Evolutionary conservation across 2,797 vertebrate genomes (phyloP).

Genomic region (Odontamblyopus lacepedii): DNA sequence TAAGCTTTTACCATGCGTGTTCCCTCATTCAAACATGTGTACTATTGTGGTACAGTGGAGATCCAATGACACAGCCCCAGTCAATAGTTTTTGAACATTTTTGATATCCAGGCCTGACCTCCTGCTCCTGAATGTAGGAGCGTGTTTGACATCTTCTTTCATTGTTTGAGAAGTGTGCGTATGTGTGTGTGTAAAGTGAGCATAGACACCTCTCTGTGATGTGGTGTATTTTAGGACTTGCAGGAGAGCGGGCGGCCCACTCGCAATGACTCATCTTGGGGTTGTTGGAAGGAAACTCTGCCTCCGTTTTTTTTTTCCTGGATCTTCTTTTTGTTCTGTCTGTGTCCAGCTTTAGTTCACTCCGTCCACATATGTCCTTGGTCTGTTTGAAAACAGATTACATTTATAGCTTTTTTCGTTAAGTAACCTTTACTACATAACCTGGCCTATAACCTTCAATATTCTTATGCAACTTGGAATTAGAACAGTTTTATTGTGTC

Average conservation of each 20-base stretch:
- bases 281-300: slow-evolving; percentile 71
- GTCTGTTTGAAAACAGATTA: slow-evolving; percentile 3
- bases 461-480: neutral
- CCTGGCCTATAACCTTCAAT: neutral
- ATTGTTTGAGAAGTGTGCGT: slow-evolving; percentile 36
- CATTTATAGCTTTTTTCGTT: neutral
- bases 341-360: slow-evolving; percentile 27
- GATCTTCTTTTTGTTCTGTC: slow-evolving; percentile 51
- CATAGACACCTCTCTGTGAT: slow-evolving; percentile 45
- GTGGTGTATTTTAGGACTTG: slow-evolving; percentile 69
- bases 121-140: slow-evolving; percentile 13
- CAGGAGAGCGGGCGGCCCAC: slow-evolving; percentile 69
- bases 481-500: neutral
- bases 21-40: neutral
- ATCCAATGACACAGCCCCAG: neutral
- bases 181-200: slow-evolving; percentile 27
- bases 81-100: neutral
- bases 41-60: neutral
- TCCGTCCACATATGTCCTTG: neutral
- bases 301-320: slow-evolving; percentile 45
- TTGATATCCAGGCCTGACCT: slow-evolving; percentile 11
- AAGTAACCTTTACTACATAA: neutral
- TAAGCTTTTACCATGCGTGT: neutral
- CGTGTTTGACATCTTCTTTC: slow-evolving; percentile 56
- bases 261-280: slow-evolving; percentile 69